These are phyloP conservation scores for Pristionchus exspectatus DNA, from an alignment of 2,888 invertebrate species.

Conservation along the genomic window DNA sequence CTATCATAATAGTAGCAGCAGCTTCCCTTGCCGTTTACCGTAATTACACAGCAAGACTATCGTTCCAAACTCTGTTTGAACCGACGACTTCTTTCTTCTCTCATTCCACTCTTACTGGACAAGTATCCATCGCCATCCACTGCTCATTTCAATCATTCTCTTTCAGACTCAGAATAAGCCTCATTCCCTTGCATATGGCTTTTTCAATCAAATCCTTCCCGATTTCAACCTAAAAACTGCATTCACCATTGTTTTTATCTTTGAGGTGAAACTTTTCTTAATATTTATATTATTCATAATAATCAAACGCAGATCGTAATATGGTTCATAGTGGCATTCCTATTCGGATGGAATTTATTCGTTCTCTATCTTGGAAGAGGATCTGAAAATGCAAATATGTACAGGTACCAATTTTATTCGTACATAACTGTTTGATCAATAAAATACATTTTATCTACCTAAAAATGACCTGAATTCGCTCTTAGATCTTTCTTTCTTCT, in stretches of 20 bases:
- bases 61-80: constrained; percentile 22
- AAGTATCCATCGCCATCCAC: background rate
- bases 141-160: background rate
- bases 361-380: constrained; percentile 41
- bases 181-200: constrained; percentile 63
- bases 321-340: constrained; percentile 7
- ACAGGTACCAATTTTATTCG: background rate
- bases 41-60: constrained; percentile 9
- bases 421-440: too few species aligned
- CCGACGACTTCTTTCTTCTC: constrained; percentile 36
- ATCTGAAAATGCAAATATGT: constrained; percentile 50
- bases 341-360: constrained; percentile 48
- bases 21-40: constrained; percentile 28
- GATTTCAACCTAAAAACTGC: constrained; percentile 55
- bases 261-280: constrained; percentile 53
- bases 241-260: constrained; percentile 58
- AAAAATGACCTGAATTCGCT: background rate
- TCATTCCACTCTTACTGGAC: constrained; percentile 48
- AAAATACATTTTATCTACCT: too few species aligned
- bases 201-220: constrained; percentile 58
- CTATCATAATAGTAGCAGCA: constrained; percentile 44
- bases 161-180: constrained; percentile 59
- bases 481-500: constrained; percentile 58
- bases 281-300: background rate
- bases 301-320: background rate